Percentiles rank a stretch among this genome's conserved stretches.
Evolutionary conservation across 2,113 vertebrate genomes (phyloP).

Genomic region (Pavo muticus): DNA sequence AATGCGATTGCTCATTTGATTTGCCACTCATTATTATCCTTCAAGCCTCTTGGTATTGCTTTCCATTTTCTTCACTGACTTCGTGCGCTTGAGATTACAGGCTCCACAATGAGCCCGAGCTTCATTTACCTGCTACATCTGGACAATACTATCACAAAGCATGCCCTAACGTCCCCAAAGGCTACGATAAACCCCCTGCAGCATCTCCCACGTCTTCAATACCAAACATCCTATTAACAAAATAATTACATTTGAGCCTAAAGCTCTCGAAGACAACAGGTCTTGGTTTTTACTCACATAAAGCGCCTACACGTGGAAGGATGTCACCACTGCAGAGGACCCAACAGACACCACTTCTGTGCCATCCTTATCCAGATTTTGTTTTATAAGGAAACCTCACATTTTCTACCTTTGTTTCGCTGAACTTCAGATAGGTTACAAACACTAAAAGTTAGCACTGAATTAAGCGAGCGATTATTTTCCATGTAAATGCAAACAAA

Average conservation of each 20-base stretch:
- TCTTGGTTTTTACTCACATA: not conserved
- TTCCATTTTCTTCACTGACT: not conserved
- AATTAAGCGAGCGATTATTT: not conserved
- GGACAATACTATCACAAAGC: not conserved
- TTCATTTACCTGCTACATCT: not conserved
- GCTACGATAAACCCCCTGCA: not conserved
- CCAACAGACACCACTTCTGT: not conserved
- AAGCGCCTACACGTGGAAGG: not conserved
- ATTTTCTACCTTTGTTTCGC: not conserved
- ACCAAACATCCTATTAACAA: not conserved
- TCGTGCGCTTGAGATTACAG: not conserved
- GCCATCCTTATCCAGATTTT: not conserved
- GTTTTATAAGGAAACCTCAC: not conserved
- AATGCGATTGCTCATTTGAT: not conserved
- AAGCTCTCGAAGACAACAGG: not conserved
- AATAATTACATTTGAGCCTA: not conserved
- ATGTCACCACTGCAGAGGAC: not conserved
- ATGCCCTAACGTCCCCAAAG: not conserved
- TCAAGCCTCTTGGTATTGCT: not conserved
- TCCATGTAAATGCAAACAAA: not conserved
- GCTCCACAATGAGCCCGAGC: not conserved
- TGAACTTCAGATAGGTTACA: not conserved
- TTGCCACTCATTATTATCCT: not conserved
- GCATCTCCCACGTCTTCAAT: not conserved
- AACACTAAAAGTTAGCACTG: not conserved